Conservation (phyloP, 2,113 vertebrate genomes). For the Mohoua ochrocephala region DNA sequence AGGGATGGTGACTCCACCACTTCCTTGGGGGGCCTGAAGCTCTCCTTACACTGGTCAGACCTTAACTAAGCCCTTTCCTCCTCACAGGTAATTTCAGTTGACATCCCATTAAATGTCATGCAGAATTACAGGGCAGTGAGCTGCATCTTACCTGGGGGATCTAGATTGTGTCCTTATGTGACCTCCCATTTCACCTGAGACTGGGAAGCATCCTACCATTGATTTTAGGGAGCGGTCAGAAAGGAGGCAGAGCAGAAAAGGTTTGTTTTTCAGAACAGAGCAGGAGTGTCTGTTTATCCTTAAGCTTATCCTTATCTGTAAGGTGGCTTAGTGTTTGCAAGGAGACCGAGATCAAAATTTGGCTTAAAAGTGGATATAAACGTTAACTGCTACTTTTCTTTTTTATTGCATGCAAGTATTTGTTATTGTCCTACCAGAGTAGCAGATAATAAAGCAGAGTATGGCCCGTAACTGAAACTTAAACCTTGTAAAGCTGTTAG, state of each 20-base stretch:
- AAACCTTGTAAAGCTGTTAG: conserved; percentile 65
- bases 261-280: not conserved
- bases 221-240: not conserved
- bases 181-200: not conserved
- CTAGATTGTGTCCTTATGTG: not conserved
- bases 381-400: not conserved
- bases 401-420: not conserved
- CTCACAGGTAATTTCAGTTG: not conserved
- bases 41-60: not conserved
- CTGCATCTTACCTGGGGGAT: not conserved
- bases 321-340: not conserved
- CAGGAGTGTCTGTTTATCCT: not conserved
- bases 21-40: not conserved
- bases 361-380: not conserved
- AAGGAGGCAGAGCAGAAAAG: not conserved
- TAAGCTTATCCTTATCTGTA: not conserved
- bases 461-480: conserved; percentile 66
- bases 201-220: not conserved
- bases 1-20: not conserved
- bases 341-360: not conserved
- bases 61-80: not conserved
- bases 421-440: conserved; percentile 8
- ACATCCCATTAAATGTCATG: not conserved
- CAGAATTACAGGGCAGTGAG: not conserved
- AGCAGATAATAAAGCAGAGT: conserved; percentile 30